These are phyloP conservation scores for Corynorhinus townsendii DNA, from an alignment of 2,113 vertebrate species.

Conservation along the genomic window DNA sequence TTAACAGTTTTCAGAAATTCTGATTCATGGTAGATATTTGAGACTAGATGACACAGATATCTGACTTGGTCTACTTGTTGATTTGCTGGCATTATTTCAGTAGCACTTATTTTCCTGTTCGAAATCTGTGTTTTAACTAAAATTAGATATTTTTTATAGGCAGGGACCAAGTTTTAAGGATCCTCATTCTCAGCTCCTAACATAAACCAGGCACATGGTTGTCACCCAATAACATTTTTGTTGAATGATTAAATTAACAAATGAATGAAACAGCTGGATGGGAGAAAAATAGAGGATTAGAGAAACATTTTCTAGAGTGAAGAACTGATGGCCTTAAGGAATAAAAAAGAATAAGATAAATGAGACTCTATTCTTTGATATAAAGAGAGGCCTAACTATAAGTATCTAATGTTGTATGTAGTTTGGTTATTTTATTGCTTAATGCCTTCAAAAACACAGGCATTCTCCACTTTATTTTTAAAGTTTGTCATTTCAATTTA, in stretches of 20 bases:
- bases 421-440: not conserved
- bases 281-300: not conserved
- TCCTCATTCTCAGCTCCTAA: not conserved
- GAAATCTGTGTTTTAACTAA: conserved; percentile 4
- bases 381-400: not conserved
- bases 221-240: not conserved
- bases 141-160: not conserved
- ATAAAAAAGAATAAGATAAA: not conserved
- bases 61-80: not conserved
- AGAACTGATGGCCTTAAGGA: not conserved
- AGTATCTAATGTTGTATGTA: not conserved
- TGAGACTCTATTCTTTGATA: not conserved
- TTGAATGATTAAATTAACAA: not conserved
- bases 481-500: not conserved
- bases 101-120: not conserved
- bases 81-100: conserved; percentile 18
- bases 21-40: conserved; percentile 15
- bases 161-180: not conserved
- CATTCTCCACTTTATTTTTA: not conserved
- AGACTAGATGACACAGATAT: not conserved
- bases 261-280: not conserved
- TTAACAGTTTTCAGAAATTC: conserved; percentile 28
- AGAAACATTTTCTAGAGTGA: not conserved
- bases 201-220: not conserved
- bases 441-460: not conserved